A percentile compares a stretch with the other conserved stretches of the same genome.
Conservation (phyloP, 1,140 invertebrate genomes). For the Zaprionus africanus region DNA sequence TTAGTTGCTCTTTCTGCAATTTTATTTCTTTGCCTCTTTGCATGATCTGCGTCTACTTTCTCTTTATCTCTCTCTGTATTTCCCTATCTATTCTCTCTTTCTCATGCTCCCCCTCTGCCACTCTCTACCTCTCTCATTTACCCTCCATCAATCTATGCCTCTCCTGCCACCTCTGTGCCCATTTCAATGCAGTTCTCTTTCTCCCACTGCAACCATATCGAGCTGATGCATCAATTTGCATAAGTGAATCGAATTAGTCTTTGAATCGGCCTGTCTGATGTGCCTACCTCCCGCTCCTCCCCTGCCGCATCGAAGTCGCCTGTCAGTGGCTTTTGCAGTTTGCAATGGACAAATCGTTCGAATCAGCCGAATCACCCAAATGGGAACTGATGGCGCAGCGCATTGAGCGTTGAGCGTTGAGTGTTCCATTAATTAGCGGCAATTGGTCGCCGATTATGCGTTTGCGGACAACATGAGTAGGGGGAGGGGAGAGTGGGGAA, state of each 20-base stretch:
- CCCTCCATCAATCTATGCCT: too few species aligned
- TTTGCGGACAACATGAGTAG: not conserved
- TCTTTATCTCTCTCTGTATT: too few species aligned
- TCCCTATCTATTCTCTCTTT: too few species aligned
- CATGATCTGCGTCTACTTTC: too few species aligned
- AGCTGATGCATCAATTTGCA: not conserved
- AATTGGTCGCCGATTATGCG: not conserved
- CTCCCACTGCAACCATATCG: not conserved
- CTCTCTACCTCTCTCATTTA: too few species aligned
- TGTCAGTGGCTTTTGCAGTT: not conserved
- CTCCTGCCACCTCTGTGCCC: too few species aligned
- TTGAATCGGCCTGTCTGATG: not conserved
- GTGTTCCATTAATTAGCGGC: constrained; percentile 1
- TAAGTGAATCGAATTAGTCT: constrained; percentile 2
- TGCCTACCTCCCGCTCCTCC: too few species aligned
- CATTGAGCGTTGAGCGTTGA: not conserved
- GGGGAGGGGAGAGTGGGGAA: not conserved
- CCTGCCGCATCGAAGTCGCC: not conserved
- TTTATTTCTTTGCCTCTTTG: too few species aligned
- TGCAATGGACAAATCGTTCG: not conserved
- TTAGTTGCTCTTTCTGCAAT: too few species aligned
- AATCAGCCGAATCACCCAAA: not conserved
- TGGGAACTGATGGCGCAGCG: not conserved
- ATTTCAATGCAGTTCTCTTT: not conserved
- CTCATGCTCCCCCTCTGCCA: too few species aligned